A percentile compares a stretch with the other conserved stretches of the same genome.
Evolutionary conservation across 1,140 invertebrate genomes (phyloP).

Genomic region (Hermetia illucens): DNA sequence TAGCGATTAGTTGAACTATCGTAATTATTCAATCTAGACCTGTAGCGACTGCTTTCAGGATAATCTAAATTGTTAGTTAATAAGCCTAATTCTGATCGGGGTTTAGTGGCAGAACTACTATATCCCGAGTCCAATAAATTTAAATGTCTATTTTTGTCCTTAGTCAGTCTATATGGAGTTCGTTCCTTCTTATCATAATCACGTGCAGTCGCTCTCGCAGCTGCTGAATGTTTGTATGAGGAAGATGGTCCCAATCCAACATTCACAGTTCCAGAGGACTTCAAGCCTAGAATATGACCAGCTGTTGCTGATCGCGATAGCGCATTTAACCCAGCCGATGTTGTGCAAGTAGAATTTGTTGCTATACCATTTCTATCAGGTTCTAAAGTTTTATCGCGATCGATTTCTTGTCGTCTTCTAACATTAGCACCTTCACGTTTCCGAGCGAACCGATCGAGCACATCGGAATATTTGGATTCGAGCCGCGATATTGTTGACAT

Average conservation of each 20-base stretch:
- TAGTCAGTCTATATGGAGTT: conserved; percentile 19
- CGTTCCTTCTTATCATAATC: conserved; percentile 25
- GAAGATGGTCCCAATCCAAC: conserved; percentile 7
- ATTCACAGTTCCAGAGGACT: too few relatives aligned
- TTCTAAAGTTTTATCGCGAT: conserved; percentile 50
- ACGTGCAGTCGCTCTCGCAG: background rate
- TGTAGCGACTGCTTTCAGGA: too few relatives aligned
- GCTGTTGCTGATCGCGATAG: conserved; percentile 46
- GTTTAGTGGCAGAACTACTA: conserved; percentile 14
- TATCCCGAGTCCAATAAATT: conserved; percentile 12
- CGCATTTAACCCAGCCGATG: too few relatives aligned
- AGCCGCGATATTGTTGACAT: conserved; percentile 41
- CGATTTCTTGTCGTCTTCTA: conserved; percentile 34
- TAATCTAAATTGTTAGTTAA: too few relatives aligned
- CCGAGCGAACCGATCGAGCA: conserved; percentile 48
- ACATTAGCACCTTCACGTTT: conserved; percentile 35
- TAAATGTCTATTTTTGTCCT: conserved; percentile 6
- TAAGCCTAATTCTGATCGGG: background rate
- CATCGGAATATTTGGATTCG: conserved; percentile 59
- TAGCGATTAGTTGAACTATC: too few relatives aligned
- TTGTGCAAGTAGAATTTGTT: too few relatives aligned
- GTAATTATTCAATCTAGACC: too few relatives aligned
- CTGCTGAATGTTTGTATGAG: background rate
- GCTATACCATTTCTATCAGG: conserved; percentile 33
- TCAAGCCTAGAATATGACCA: conserved; percentile 34